Conservation (phyloP, 2,888 invertebrate species). For the Drosophila neotestacea region DNA sequence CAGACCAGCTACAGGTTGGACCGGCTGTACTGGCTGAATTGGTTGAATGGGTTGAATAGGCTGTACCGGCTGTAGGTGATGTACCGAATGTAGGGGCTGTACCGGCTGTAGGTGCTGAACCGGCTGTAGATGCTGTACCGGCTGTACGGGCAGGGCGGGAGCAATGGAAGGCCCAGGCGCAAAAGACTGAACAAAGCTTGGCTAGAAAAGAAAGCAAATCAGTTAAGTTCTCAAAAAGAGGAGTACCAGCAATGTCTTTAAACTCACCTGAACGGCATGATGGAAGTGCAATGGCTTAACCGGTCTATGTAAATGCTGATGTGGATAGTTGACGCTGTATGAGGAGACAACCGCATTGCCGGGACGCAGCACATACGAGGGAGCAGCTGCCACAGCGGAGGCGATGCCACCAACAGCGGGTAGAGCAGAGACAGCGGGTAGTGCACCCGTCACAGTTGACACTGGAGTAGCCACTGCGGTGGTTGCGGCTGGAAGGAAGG, state of each 20-base stretch:
- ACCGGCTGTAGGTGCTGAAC: constrained; percentile 37
- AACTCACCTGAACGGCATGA: constrained; percentile 56
- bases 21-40: constrained; percentile 32
- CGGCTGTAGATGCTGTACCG: constrained; percentile 46
- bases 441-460: constrained; percentile 14
- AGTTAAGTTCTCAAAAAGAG: too few species aligned
- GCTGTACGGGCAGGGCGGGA: constrained; percentile 38
- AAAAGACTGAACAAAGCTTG: constrained; percentile 54
- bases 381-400: constrained; percentile 44
- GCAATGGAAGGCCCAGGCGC: constrained; percentile 41
- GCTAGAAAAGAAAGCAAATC: constrained; percentile 37
- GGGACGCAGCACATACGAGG: constrained; percentile 81
- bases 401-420: constrained; percentile 43
- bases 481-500: constrained; percentile 25
- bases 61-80: constrained; percentile 43
- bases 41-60: constrained; percentile 40
- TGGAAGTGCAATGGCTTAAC: constrained; percentile 67
- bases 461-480: constrained; percentile 12
- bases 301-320: constrained; percentile 75
- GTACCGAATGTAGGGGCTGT: constrained; percentile 32
- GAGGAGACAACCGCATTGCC: constrained; percentile 83
- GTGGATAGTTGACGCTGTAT: constrained; percentile 83
- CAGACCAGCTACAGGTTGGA: constrained; percentile 37
- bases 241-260: neutral
- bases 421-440: constrained; percentile 21